Base-by-base conservation (phyloP, 2,888 invertebrate species). In the Eledona agricola region DNA sequence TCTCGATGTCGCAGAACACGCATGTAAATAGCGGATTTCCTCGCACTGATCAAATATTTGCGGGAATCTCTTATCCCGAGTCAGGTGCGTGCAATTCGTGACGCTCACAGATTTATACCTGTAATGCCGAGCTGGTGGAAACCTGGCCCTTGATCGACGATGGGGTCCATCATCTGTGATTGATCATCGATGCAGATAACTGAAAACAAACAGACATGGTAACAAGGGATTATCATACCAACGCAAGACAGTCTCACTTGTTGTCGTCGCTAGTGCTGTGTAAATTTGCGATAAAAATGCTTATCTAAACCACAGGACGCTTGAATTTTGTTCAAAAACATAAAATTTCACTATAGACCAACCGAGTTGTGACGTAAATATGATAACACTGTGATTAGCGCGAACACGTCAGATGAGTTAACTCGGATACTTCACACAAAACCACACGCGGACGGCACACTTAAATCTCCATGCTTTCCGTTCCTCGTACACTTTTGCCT, bases 121-220 rank as follows among this genome's bases (percentile, higher is more conserved):
- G 84, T 85, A 57, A 87, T 80, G 73, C 82, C 84, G 58, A 87
- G 78, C 75, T 87, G 86, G 75, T 87, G 82, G 74, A 82, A 84
- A 65, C 83, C 83, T 63, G 78, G 67, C 46, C 74, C 75, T 63
- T 72, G 67, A 52, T 72, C 72, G 51, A 59, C 56, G 60, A 62
- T 59, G 61, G 69, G 69, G 51, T 71, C 66, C 70, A 70, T 70
- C 51, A 32, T 61, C 38, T 46, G 26, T 26, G 26, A 17, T 15
- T 31, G 16, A 16, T 17, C 26, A 51, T 51, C 38, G 51, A 55
- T 28, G 34, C 17, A 10, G 16, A 12, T 11, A 47, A 26, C 45
- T 46, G 13, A 32, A 46, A 43, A 28, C 34, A 16, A 34, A 32
- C 9, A 22, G 15, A 19, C 9, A 12, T 10, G n/a, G 17, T 7